These are phyloP conservation scores for Octopus sinensis DNA, from an alignment of 1,140 invertebrate genomes.

Conservation along the genomic window DNA sequence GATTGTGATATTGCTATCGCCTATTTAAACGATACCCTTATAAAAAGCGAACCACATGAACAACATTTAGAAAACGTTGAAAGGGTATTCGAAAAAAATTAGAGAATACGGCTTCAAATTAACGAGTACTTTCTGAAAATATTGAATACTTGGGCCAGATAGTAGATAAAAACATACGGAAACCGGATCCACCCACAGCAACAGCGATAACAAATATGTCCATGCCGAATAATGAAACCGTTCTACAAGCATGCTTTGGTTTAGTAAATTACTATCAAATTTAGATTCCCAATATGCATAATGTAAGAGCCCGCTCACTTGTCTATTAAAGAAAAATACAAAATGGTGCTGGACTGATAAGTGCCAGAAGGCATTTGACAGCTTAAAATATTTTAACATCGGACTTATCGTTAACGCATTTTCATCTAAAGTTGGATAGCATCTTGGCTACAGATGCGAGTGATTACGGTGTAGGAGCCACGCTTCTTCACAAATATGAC, in stretches of 20 bases:
- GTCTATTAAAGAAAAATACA: too few relatives aligned
- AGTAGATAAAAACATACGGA: background rate
- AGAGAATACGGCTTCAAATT: background rate
- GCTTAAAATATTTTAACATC: slow-evolving; percentile 17
- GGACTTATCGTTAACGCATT: slow-evolving; percentile 20
- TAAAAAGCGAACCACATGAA: background rate
- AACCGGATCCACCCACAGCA: background rate
- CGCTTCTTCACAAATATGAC: slow-evolving; percentile 26
- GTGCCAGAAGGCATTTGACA: slow-evolving; percentile 17
- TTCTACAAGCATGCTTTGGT: slow-evolving; percentile 34
- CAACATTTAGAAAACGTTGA: background rate
- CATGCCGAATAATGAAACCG: slow-evolving; percentile 21
- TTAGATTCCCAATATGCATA: slow-evolving; percentile 20
- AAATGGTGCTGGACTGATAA: slow-evolving; percentile 21
- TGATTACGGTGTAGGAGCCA: slow-evolving; percentile 28
- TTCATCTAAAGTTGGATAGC: slow-evolving; percentile 18
- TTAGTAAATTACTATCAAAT: slow-evolving; percentile 26
- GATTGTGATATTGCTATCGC: background rate
- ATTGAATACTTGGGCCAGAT: background rate
- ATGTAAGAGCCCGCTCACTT: slow-evolving; percentile 16
- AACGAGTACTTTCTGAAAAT: background rate
- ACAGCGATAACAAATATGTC: background rate
- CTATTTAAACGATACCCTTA: background rate
- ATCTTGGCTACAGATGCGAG: slow-evolving; percentile 23
- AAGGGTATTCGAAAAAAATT: background rate